Evolutionary conservation across 2,888 invertebrate genomes (phyloP).

Genomic region (Ctena decussata): DNA sequence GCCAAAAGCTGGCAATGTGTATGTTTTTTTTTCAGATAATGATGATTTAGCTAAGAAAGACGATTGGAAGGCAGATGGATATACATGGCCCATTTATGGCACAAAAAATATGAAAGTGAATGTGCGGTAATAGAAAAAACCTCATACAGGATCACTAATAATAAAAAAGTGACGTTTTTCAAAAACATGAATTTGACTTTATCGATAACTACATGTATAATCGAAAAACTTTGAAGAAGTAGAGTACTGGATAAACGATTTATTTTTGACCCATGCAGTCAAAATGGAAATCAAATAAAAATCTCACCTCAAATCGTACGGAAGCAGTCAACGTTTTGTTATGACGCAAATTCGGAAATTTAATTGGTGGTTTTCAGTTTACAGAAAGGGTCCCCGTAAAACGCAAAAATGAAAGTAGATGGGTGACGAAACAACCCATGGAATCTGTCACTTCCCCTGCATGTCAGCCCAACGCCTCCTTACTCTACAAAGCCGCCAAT

Average conservation of each 20-base stretch:
- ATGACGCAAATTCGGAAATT: background rate
- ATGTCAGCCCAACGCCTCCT: no score
- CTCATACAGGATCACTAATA: background rate
- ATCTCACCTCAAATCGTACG: background rate
- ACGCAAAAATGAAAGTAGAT: background rate
- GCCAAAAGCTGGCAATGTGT: slow-evolving; percentile 14
- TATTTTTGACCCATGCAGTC: background rate
- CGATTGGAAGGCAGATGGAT: slow-evolving; percentile 47
- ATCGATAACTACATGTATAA: background rate
- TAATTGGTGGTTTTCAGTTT: background rate
- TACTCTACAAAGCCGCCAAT: no score
- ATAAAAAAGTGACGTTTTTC: background rate
- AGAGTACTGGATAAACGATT: background rate
- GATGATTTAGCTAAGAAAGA: slow-evolving; percentile 26
- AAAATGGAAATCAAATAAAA: background rate
- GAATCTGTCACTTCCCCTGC: background rate
- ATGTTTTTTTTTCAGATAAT: slow-evolving; percentile 11
- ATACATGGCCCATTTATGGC: slow-evolving; percentile 42
- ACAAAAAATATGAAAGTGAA: background rate
- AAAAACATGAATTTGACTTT: background rate
- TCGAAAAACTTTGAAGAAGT: background rate
- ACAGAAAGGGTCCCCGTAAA: background rate
- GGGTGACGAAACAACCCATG: background rate
- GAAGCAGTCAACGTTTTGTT: background rate
- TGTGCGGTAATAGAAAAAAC: slow-evolving; percentile 10